Conservation (phyloP, 92 coral and sea anemone genomes). For the Bergia puertoricense region DNA sequence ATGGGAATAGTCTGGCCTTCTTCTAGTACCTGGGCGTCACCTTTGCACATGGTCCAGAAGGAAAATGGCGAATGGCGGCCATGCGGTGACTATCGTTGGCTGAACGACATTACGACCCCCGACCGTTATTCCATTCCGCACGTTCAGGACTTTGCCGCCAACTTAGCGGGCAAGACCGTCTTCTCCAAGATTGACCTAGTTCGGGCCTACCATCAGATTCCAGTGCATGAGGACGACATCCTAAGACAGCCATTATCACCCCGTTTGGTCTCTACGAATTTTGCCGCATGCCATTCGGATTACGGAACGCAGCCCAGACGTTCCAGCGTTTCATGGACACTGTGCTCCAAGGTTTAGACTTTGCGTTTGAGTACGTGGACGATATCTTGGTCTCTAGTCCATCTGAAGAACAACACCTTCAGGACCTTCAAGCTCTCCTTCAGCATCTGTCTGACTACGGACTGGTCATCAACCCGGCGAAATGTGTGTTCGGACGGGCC, state of each 20-base stretch:
- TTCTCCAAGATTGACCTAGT: conserved; percentile 44
- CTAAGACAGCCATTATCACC: conserved; percentile 48
- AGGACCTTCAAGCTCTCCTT: conserved; percentile 44
- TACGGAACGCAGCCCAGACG: conserved; percentile 50
- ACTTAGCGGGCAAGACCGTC: conserved; percentile 40
- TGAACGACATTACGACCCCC: conserved; percentile 50
- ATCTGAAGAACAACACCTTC: conserved; percentile 11
- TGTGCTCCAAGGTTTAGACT: conserved; percentile 35
- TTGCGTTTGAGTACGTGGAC: conserved; percentile 30
- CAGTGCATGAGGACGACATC: conserved; percentile 43
- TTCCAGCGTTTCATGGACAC: conserved; percentile 58
- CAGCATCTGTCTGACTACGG: conserved; percentile 45
- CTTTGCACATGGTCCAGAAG: conserved; percentile 55
- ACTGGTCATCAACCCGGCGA: conserved; percentile 55
- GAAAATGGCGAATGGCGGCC: conserved; percentile 59
- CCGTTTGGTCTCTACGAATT: conserved; percentile 57
- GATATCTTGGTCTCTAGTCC: conserved; percentile 39
- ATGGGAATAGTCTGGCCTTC: conserved; percentile 50
- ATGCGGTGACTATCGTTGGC: conserved; percentile 53
- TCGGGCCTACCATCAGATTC: conserved; percentile 59
- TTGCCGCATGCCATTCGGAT: conserved; percentile 49
- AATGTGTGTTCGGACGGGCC: conserved; percentile 50
- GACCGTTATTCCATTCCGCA: conserved; percentile 62
- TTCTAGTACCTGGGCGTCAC: conserved; percentile 57
- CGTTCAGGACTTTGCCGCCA: conserved; percentile 58